Evolutionary conservation across 1,140 invertebrate genomes (phyloP), one percentile per base, ranked within the genome.

Genomic region (Drosophila nasuta): DNA sequence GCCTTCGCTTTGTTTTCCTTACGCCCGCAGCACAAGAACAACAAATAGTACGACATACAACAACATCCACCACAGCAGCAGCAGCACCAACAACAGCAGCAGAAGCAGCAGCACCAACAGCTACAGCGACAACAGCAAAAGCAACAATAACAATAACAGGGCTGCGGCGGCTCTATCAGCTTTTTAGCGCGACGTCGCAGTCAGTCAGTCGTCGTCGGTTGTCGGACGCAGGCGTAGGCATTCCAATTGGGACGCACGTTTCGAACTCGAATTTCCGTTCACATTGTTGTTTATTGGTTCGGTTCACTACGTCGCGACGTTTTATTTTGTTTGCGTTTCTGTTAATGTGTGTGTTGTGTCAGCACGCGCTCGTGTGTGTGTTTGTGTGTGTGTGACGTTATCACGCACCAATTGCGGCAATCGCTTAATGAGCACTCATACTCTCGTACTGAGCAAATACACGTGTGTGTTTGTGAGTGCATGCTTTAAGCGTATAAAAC

Each of bases 161-260:
- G 72, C 66, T 69, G 51, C 25, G 72, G 58, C 25, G 72, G 66
- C 85, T 88, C 85, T 86, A 88, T 88, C 83, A 81, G 85, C 87
- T 83, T 81, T 88, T 88, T 80, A 64, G 54, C 72, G 60, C 81
- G 81, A 69, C 70, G 73, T 69, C 82, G 82, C 67, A 67, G 77
- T 88, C 79, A 75, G 82, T 87, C 82, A 87, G 80, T 87, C 83
- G 79, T 88, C 63, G 82, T 87, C 83, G 77, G 81, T 75, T 80
- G 81, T 77, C 76, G 75, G 73, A 81, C 72, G 77, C 77, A 79
- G 77, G 77, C 77, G 74, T 79, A 79, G 68, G 74, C 69, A 79
- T 89, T 89, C 80, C 81, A 82, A 83, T 77, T 75, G 77, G 70
- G 45, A 80, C 71, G 75, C 75, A 73, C 65, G 64, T 62, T 77